phyloP scores from a whole-genome alignment of 2,888 invertebrate genomes.

The Stenchaetothrips biformis region DNA sequence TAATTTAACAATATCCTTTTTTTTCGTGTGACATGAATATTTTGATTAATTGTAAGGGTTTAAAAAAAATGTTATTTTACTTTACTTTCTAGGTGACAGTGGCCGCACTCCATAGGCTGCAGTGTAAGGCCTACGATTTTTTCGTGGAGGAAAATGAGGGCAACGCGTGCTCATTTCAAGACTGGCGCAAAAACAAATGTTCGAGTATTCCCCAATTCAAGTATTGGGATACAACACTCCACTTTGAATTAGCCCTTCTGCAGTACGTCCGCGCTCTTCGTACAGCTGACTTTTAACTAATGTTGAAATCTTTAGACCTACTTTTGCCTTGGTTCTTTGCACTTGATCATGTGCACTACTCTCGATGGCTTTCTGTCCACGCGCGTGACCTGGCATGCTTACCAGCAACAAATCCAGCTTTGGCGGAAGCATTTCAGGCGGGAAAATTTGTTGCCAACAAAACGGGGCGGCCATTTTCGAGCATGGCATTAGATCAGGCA shows the following conservation, averaged over 20 bases:
- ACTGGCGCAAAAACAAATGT: neutral
- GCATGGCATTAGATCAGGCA: slow-evolving; percentile 23
- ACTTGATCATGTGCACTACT: neutral
- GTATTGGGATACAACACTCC: neutral
- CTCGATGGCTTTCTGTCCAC: neutral
- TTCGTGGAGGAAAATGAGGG: neutral
- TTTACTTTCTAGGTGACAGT: neutral
- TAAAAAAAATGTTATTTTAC: too few species aligned
- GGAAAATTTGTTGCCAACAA: slow-evolving; percentile 5
- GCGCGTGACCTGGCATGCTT: neutral
- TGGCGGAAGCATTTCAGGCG: neutral
- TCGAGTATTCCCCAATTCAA: neutral
- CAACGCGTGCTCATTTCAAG: neutral
- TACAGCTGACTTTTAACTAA: neutral
- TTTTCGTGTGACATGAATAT: neutral
- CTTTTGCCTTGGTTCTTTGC: neutral
- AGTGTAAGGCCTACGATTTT: neutral
- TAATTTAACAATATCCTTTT: too few species aligned
- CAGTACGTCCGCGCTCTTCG: neutral
- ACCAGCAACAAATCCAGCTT: neutral
- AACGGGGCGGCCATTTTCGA: slow-evolving; percentile 12
- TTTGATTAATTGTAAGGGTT: neutral
- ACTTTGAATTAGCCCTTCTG: neutral
- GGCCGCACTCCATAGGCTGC: neutral
- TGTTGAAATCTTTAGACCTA: neutral